Evolutionary conservation across 1,140 invertebrate species (phyloP), one percentile per base, ranked within the genome.

Genomic region (Drosophila ironensis): DNA sequence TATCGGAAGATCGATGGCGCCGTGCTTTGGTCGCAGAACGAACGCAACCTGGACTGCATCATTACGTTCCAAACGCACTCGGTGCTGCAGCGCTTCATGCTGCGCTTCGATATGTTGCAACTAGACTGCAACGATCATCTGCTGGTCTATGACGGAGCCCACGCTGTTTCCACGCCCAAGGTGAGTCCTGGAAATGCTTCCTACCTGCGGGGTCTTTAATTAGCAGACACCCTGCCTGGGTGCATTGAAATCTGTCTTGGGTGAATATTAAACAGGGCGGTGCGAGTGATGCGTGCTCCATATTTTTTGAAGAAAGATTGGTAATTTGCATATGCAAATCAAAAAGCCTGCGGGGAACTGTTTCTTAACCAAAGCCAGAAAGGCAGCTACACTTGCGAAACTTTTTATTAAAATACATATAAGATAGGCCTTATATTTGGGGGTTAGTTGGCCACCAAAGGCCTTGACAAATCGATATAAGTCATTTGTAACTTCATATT

Each of bases 81-180:
- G 76, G 96, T 98, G 63, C 92, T 97, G 63, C 97, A 98, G 91
- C 92, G 95, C 69, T 98, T 98, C 90, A 97, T 98, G 96, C 93
- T 98, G 59, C 93, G 97, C 69, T 98, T 98, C 91, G 94, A 95
- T 71, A 91, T 92, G 71, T 90, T 95, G 17, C 92, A 93, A 71
- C 92, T 98, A 47, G 97, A 98, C 91, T 98, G 97, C 92, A 97
- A 98, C 87, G 97, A 98, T 91, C 96, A 97, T 91, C 93, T 98
- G 7, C 96, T 94, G 82, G 96, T 98, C 77, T 98, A 96, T 88
- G 97, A 98, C 91, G 97, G 97, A 6, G 96, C 96, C 8, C 96
- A 97, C 86, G 95, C 95, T 22, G 96, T 95, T 20, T 95, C 95
- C 30, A 94, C 93, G 68, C 94, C 95, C 71, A 97, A 97, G 94